Percentiles rank a stretch among this genome's conserved stretches.
Conservation (phyloP, 2,797 vertebrate species). For the Sphenopsis melanotis region DNA sequence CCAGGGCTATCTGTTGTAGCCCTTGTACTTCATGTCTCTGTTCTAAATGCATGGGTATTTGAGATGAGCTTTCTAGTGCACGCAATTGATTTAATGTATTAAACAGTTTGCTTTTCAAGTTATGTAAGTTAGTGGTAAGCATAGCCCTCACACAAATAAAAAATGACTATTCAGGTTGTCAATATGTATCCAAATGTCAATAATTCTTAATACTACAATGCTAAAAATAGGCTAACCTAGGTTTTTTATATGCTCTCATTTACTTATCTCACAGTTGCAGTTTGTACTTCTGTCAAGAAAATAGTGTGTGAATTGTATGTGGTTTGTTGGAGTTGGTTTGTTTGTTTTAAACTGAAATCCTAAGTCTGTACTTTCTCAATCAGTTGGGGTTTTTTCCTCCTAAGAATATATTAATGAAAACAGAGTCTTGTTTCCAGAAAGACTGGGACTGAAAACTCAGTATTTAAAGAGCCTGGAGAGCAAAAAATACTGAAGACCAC, state of each 20-base stretch:
- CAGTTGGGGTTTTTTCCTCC: not conserved
- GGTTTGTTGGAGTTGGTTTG: not conserved
- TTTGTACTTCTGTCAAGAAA: not conserved
- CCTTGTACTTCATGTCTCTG: not conserved
- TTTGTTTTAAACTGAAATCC: not conserved
- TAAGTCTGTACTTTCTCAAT: not conserved
- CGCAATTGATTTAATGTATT: not conserved
- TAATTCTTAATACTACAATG: not conserved
- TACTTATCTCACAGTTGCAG: not conserved
- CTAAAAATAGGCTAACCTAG: not conserved
- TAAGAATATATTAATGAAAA: not conserved
- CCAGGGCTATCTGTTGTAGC: not conserved
- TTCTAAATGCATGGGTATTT: not conserved
- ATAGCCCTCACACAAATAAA: not conserved
- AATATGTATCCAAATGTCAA: not conserved
- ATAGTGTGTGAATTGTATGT: not conserved
- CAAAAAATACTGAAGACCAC: not conserved
- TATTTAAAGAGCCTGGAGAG: not conserved
- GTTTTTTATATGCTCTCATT: not conserved
- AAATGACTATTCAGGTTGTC: not conserved
- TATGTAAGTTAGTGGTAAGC: not conserved
- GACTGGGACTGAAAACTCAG: not conserved
- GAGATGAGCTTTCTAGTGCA: not conserved
- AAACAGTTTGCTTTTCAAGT: not conserved
- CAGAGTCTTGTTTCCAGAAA: not conserved